Evolutionary conservation across 2,113 vertebrate genomes (phyloP).

Genomic region (Chaetura pelagica): DNA sequence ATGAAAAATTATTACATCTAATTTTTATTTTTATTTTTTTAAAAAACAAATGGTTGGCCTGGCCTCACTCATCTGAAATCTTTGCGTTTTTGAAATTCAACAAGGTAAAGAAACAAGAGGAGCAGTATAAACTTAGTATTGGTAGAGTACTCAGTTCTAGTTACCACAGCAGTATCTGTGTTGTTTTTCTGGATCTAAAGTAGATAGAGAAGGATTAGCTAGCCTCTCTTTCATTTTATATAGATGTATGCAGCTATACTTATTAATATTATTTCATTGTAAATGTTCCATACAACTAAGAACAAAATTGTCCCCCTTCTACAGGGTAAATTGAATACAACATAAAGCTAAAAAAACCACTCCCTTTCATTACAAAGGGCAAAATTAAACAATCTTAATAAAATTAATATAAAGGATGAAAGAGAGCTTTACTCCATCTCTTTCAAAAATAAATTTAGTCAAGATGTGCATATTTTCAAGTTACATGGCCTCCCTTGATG

Average conservation of each 20-base stretch:
- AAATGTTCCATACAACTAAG: neutral
- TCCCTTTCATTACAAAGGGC: neutral
- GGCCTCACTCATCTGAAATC: neutral
- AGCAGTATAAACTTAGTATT: neutral
- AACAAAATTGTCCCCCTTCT: neutral
- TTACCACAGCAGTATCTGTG: neutral
- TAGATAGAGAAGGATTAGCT: neutral
- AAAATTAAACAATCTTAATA: neutral
- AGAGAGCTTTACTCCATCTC: neutral
- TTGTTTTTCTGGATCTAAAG: neutral
- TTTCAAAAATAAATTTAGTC: conserved; percentile 36
- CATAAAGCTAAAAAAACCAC: neutral
- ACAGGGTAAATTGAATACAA: neutral
- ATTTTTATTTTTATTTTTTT: neutral
- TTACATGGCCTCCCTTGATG: neutral
- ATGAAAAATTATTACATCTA: neutral
- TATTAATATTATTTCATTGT: neutral
- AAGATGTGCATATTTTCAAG: conserved; percentile 1
- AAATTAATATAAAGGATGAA: neutral
- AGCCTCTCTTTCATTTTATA: neutral
- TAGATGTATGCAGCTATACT: neutral
- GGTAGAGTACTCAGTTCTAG: neutral
- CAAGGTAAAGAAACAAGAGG: neutral
- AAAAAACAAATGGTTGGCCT: neutral
- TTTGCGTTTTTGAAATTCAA: neutral